Percentiles rank a stretch among this genome's conserved stretches.
Evolutionary conservation across 2,113 vertebrate genomes (phyloP).

Genomic region (Pelmatolapia mariae): DNA sequence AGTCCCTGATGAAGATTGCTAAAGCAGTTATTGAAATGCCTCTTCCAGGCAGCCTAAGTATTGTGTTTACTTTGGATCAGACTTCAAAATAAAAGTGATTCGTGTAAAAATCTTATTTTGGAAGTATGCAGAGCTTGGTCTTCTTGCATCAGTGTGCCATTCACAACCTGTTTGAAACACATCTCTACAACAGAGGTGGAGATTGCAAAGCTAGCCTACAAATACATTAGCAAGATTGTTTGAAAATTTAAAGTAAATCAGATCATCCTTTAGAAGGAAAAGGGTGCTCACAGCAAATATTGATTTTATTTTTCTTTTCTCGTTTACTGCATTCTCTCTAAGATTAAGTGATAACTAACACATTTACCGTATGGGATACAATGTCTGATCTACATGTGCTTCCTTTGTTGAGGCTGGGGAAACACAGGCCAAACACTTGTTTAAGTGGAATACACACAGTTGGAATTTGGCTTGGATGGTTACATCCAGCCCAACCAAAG

Average conservation of each 20-base stretch:
- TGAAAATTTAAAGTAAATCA: rapidly evolving
- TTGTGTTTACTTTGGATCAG: not conserved
- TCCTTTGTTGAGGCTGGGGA: not conserved
- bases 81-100: not conserved
- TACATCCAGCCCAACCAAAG: not conserved
- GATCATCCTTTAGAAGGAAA: not conserved
- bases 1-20: not conserved
- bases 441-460: not conserved
- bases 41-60: not conserved
- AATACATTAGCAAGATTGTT: not conserved
- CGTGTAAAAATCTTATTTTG: not conserved
- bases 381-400: not conserved
- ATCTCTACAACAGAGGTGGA: not conserved
- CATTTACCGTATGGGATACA: not conserved
- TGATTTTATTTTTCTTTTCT: not conserved
- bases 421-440: not conserved
- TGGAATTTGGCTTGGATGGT: not conserved
- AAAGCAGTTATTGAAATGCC: not conserved
- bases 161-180: not conserved
- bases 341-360: not conserved
- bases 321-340: not conserved
- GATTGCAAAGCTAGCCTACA: not conserved
- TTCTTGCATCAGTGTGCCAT: not conserved
- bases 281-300: not conserved
- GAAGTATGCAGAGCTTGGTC: not conserved